These are phyloP conservation scores for Goniozus legneri DNA, from an alignment of 1,140 invertebrate species.

Conservation along the genomic window DNA sequence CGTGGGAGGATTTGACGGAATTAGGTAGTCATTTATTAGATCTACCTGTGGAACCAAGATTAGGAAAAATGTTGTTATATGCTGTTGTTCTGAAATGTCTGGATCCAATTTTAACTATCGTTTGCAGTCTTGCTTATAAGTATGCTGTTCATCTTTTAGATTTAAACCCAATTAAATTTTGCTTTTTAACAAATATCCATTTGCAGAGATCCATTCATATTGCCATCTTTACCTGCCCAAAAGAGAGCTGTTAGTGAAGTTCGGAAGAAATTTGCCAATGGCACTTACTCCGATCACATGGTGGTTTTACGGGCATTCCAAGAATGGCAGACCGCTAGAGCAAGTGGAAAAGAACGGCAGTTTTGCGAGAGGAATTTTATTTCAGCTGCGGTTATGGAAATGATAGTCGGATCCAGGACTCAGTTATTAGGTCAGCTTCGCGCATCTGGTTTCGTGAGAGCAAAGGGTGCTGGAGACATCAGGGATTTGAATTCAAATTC, in stretches of 20 bases:
- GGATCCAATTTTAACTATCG: conserved; percentile 91
- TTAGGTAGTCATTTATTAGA: conserved; percentile 75
- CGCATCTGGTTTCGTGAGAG: conserved; percentile 77
- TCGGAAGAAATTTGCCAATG: conserved; percentile 69
- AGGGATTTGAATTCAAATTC: conserved; percentile 77
- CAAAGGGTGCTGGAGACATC: conserved; percentile 68
- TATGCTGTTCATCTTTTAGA: conserved; percentile 47
- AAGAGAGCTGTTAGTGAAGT: conserved; percentile 61
- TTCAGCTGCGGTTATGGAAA: conserved; percentile 81
- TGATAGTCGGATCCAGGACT: conserved; percentile 72
- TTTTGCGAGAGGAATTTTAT: conserved; percentile 82
- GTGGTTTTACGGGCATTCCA: conserved; percentile 81
- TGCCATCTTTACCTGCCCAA: conserved; percentile 67
- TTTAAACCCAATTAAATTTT: conserved; percentile 4
- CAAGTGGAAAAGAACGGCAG: conserved; percentile 64
- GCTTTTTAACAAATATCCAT: not conserved
- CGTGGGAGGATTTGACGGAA: conserved; percentile 80
- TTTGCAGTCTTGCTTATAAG: conserved; percentile 79
- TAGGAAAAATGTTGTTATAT: conserved; percentile 90
- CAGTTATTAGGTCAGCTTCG: conserved; percentile 83
- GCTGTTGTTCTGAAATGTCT: conserved; percentile 89
- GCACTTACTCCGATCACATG: conserved; percentile 89
- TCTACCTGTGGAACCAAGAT: conserved; percentile 84
- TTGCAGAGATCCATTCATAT: conserved; percentile 72
- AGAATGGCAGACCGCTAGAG: conserved; percentile 68